phyloP scores from a whole-genome alignment of 2,888 invertebrate species.

The Papilio protenor region DNA sequence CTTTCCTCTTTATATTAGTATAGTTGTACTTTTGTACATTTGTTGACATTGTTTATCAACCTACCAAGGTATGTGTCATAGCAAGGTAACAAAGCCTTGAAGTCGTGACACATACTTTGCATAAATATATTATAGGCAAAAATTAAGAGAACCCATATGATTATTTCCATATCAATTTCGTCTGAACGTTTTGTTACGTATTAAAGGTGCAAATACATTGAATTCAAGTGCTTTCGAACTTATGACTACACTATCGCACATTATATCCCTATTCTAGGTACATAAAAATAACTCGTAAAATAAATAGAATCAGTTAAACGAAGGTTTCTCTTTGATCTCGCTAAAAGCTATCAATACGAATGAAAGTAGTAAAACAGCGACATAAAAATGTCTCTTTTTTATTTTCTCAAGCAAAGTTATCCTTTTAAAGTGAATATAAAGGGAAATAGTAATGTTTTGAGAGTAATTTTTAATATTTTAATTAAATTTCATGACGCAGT shows the following conservation, averaged over 20 bases:
- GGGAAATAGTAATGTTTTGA: neutral
- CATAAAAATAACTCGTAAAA: neutral
- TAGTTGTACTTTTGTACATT: neutral
- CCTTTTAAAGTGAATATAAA: neutral
- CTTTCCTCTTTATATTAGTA: too few species aligned
- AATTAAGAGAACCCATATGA: neutral
- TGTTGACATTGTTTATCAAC: neutral
- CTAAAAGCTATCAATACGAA: slow-evolving; percentile 1
- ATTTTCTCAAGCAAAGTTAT: neutral
- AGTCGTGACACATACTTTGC: neutral
- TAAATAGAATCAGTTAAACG: slow-evolving; percentile 1
- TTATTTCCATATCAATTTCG: neutral
- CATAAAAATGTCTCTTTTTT: neutral
- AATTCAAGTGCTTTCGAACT: neutral
- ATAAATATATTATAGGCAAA: neutral
- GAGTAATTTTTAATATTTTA: neutral
- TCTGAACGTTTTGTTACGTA: neutral
- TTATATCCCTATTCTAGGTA: neutral
- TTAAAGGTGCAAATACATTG: neutral
- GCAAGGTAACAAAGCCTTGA: neutral
- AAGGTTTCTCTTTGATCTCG: neutral
- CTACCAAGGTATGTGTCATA: neutral
- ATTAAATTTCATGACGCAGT: too few species aligned
- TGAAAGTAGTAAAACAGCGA: neutral
- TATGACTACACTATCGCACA: neutral